phyloP scores from a whole-genome alignment of 2,113 vertebrate species.

The Pelusios castaneus region DNA sequence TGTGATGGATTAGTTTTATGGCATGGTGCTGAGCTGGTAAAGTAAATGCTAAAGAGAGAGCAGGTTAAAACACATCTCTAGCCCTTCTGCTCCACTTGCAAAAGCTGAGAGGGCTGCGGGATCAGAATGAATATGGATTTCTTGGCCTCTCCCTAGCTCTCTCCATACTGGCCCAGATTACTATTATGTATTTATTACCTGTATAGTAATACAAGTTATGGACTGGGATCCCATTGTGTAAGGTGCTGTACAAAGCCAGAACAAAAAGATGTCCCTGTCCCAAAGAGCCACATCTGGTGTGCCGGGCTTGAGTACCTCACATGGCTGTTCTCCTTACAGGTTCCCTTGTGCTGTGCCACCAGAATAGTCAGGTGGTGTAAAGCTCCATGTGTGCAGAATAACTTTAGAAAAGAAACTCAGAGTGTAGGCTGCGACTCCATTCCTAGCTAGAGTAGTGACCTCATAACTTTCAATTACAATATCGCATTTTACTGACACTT shows the following conservation, averaged over 20 bases:
- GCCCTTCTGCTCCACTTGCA: background rate
- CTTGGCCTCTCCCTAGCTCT: background rate
- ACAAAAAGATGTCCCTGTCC: background rate
- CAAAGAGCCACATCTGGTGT: background rate
- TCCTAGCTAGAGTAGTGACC: background rate
- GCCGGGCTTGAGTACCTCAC: background rate
- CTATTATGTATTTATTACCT: background rate
- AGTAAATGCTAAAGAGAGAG: background rate
- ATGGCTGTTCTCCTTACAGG: background rate
- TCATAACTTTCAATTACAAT: background rate
- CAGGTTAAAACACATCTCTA: background rate
- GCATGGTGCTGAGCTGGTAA: background rate
- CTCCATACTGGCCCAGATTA: background rate
- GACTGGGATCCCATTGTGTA: background rate
- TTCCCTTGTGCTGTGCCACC: background rate
- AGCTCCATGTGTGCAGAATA: background rate
- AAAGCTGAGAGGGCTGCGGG: background rate
- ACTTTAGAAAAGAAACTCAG: background rate
- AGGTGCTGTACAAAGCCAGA: background rate
- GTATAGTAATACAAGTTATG: background rate
- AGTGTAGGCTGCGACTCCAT: background rate
- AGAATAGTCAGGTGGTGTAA: background rate
- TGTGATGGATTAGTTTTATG: background rate
- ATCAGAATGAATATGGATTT: background rate
- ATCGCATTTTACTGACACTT: background rate